These are phyloP conservation scores for Poecilia velifera DNA, from an alignment of 2,797 vertebrate species.

Conservation along the genomic window DNA sequence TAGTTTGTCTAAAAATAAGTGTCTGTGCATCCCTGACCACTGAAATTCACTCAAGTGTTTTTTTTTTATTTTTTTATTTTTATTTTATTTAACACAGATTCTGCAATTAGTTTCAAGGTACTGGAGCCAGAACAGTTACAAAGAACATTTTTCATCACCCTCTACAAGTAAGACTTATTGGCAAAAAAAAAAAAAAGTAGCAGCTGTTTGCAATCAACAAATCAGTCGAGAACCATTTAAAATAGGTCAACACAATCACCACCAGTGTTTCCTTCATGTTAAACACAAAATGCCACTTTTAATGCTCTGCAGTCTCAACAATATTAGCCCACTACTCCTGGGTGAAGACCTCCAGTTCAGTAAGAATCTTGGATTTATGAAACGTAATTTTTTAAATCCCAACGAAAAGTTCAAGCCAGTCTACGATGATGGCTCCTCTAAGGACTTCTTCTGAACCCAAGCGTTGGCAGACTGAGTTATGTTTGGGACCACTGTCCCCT, in stretches of 20 bases:
- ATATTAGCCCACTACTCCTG: background rate
- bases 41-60: background rate
- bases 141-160: background rate
- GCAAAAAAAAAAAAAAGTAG: background rate
- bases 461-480: background rate
- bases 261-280: background rate
- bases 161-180: background rate
- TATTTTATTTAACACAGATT: background rate
- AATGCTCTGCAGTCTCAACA: background rate
- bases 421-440: background rate
- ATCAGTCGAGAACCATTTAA: background rate
- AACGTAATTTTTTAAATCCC: background rate
- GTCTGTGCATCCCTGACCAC: background rate
- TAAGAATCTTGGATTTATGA: background rate
- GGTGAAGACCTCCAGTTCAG: background rate
- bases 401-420: background rate
- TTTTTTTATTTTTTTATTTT: background rate
- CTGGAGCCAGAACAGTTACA: background rate
- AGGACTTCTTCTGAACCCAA: background rate
- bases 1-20: background rate
- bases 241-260: background rate
- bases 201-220: background rate
- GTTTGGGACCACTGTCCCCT: background rate
- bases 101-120: background rate
- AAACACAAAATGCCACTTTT: background rate